These are phyloP conservation scores for Pollenia labialis DNA, from an alignment of 2,888 invertebrate genomes.

Conservation along the genomic window DNA sequence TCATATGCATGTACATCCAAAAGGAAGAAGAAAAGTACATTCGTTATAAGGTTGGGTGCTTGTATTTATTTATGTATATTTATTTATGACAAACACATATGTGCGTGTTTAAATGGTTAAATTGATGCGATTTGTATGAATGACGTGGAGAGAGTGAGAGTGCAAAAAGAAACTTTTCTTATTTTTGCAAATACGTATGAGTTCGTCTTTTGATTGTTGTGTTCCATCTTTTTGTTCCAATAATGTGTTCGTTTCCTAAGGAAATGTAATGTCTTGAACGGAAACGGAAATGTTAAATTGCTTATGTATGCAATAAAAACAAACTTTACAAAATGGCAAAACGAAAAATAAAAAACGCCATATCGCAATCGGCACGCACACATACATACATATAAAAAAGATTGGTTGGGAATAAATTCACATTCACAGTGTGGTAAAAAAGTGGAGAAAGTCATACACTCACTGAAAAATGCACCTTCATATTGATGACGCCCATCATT, in stretches of 20 bases:
- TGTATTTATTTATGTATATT: slow-evolving; percentile 73
- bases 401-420: neutral
- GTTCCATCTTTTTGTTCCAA: slow-evolving; percentile 14
- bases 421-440: slow-evolving; percentile 15
- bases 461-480: too few relatives aligned
- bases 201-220: neutral
- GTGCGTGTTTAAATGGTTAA: slow-evolving; percentile 73
- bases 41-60: slow-evolving; percentile 31
- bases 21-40: slow-evolving; percentile 46
- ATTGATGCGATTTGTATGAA: slow-evolving; percentile 54
- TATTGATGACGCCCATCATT: too few relatives aligned
- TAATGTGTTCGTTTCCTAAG: slow-evolving; percentile 62
- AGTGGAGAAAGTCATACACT: neutral
- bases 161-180: slow-evolving; percentile 41
- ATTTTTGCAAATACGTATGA: slow-evolving; percentile 9
- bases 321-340: slow-evolving; percentile 79
- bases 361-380: neutral
- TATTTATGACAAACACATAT: slow-evolving; percentile 78
- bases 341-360: slow-evolving; percentile 26
- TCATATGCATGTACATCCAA: slow-evolving; percentile 61
- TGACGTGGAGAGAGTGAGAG: slow-evolving; percentile 20
- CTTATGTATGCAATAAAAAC: slow-evolving; percentile 81
- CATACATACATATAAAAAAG: slow-evolving; percentile 10
- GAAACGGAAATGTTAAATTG: slow-evolving; percentile 78
- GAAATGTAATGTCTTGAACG: slow-evolving; percentile 72